Base-by-base conservation (phyloP, 1,140 invertebrate genomes). In the Macrobrachium rosenbergii region DNA sequence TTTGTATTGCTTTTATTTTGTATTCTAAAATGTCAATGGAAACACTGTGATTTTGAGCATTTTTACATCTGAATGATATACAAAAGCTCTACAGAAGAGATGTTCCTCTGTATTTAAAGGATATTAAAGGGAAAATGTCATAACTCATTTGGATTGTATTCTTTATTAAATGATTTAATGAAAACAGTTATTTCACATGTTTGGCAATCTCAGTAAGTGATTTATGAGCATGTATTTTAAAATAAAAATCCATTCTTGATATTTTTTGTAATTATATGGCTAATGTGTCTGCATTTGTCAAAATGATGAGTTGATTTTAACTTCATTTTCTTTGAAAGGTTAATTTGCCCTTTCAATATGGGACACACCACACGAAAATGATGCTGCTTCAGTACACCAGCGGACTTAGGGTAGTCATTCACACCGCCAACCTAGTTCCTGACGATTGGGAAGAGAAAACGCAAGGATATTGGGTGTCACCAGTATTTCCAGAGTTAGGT, bases 371-470 rank as follows among this genome's bases (percentile, higher is more conserved):
- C 91, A 97, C 88, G 11, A 90, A 91, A 83, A 95, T 99, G 94
- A 97, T 97, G 93, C 93, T 99, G 52, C 93, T 99, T 1, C 94
- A 95, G 52, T 96, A 98, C 90, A 95, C 98, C 91, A 93, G 94
- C 16, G 96, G 96, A 5, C 92, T 98, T 60, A 93, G 97, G 81
- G 94, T 99, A 67, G 94, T 98, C 7, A 94, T 99, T 28, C 97
- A 96, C 5, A 99, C 98, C 0, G 97, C 97, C 0, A 99, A 99
- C 93, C 92, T 99, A 2, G 96, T 98, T 89, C 93, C 95, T 58
- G 94, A 95, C 84, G 98, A 99, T 92, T 99, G 98, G 98, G 94
- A 96, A 90, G 96, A 98, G 91, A 95, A 97, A 91, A 98, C 97
- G 17, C 98, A 99, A 93, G 97, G 97, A 0, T 92, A 97, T 67